Percentiles rank a stretch among this genome's conserved stretches.
These are phyloP conservation scores for Leptopilina myrica DNA, from an alignment of 2,888 invertebrate species.

Conservation along the genomic window DNA sequence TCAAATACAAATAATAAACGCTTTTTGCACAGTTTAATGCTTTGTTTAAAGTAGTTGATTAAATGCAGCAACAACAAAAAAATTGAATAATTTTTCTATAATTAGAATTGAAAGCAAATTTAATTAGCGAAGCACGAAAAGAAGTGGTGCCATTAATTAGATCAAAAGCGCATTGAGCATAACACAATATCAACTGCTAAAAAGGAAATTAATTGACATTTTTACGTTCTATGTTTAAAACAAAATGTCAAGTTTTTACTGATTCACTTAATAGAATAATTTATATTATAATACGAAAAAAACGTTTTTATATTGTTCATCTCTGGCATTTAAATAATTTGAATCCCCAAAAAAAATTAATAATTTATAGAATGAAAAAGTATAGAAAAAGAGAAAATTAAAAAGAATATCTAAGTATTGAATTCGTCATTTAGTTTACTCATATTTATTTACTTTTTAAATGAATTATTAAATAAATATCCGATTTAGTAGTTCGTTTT, in stretches of 20 bases:
- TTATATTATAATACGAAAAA: background rate
- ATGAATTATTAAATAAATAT: too few relatives aligned
- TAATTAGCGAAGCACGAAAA: constrained; percentile 12
- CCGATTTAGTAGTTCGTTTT: too few relatives aligned
- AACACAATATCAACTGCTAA: background rate
- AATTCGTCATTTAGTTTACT: too few relatives aligned
- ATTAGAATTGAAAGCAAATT: background rate
- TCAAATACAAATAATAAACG: background rate
- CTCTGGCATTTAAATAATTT: too few relatives aligned
- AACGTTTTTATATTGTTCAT: too few relatives aligned
- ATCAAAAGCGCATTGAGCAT: background rate
- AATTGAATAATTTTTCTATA: constrained; percentile 14
- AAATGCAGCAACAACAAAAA: background rate
- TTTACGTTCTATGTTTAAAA: background rate
- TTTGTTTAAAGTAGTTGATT: background rate
- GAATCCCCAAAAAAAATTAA: too few relatives aligned
- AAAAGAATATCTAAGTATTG: too few relatives aligned
- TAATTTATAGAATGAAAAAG: too few relatives aligned
- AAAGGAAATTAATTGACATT: background rate
- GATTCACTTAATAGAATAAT: background rate
- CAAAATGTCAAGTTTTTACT: background rate
- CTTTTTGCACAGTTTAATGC: background rate
- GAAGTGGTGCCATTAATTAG: constrained; percentile 5
- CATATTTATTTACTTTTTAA: too few relatives aligned
- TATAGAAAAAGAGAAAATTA: too few relatives aligned